Conservation (phyloP, 2,113 vertebrate genomes). For the Mobula hypostoma region DNA sequence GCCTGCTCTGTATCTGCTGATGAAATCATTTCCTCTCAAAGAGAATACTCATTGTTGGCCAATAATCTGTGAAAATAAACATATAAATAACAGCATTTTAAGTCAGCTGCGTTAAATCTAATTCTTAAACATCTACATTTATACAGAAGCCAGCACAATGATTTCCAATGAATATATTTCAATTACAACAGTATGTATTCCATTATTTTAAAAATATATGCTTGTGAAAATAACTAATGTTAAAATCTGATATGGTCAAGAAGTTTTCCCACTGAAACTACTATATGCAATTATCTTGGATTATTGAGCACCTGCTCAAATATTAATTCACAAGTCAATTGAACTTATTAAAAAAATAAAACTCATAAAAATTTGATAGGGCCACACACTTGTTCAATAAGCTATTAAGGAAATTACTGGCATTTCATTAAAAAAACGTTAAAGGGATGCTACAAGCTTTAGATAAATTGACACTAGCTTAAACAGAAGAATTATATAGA, state of each 20-base stretch:
- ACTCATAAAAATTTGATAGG: neutral
- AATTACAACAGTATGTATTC: neutral
- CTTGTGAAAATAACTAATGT: neutral
- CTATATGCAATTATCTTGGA: neutral
- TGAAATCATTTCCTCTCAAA: slow-evolving; percentile 55
- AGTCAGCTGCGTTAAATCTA: neutral
- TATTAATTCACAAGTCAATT: neutral
- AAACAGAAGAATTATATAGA: neutral
- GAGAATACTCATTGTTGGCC: slow-evolving; percentile 44
- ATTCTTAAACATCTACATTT: neutral
- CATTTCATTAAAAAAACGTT: neutral
- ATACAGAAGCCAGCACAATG: neutral
- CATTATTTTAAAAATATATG: neutral
- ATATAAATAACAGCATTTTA: slow-evolving; percentile 3
- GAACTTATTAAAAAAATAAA: neutral
- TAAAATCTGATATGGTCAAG: neutral
- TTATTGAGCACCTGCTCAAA: neutral
- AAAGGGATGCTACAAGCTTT: neutral
- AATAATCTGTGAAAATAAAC: slow-evolving; percentile 51
- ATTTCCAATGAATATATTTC: neutral
- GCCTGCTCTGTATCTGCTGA: slow-evolving; percentile 40
- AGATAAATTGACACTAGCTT: neutral
- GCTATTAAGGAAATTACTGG: neutral
- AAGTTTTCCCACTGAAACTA: neutral
- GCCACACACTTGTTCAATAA: neutral